Percentiles rank a stretch among this genome's conserved stretches.
These are phyloP conservation scores for Mythimna impura DNA, from an alignment of 2,888 invertebrate genomes.

Conservation along the genomic window DNA sequence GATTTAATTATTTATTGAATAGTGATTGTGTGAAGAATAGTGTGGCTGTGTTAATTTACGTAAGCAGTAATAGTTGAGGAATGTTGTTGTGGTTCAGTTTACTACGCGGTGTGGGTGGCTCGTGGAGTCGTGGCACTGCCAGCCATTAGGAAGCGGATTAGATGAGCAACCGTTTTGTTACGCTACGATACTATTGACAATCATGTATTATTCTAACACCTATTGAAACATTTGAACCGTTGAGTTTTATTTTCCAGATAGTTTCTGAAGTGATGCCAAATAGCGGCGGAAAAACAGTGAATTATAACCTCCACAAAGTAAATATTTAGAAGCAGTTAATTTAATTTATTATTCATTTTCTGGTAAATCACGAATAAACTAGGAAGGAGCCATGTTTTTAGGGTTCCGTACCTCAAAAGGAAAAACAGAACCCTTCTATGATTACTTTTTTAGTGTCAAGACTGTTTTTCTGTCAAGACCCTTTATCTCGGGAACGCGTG, in stretches of 20 bases:
- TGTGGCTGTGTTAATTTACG: constrained; percentile 55
- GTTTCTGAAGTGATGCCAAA: constrained; percentile 49
- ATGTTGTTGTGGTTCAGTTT: constrained; percentile 76
- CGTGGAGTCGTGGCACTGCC: constrained; percentile 11
- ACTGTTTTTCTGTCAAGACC: too few species aligned
- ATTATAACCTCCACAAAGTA: constrained; percentile 13
- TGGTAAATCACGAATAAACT: not conserved
- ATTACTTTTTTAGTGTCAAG: too few species aligned
- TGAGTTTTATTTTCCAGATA: constrained; percentile 35
- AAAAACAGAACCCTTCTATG: too few species aligned
- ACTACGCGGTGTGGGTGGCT: constrained; percentile 74
- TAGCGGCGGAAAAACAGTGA: constrained; percentile 31
- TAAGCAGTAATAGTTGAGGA: constrained; percentile 59
- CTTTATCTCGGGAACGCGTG: too few species aligned
- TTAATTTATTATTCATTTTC: constrained; percentile 26
- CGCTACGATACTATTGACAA: constrained; percentile 62
- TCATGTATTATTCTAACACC: constrained; percentile 41
- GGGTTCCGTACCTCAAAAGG: too few species aligned
- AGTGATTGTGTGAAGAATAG: constrained; percentile 42
- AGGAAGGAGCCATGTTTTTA: constrained; percentile 6
- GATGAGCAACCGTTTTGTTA: constrained; percentile 68
- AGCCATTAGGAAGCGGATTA: constrained; percentile 75
- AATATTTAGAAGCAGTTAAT: constrained; percentile 37
- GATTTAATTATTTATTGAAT: constrained; percentile 45
- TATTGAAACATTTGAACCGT: constrained; percentile 33